Percentiles rank a stretch among this genome's conserved stretches.
Conservation (phyloP, 2,113 vertebrate genomes). For the Nanorana parkeri region DNA sequence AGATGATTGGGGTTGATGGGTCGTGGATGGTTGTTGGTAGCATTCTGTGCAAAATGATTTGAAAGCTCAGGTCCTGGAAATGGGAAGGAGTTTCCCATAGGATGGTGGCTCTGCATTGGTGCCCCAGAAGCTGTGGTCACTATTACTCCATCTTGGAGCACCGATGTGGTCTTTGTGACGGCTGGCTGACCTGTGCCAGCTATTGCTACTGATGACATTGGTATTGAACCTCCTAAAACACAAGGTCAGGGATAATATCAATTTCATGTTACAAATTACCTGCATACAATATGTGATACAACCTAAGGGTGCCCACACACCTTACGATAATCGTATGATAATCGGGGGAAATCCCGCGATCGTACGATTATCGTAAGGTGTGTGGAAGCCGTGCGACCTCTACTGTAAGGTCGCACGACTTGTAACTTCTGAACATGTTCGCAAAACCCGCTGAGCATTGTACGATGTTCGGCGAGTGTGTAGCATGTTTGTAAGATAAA, state of each 20-base stretch:
- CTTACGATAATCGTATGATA: too few relatives aligned
- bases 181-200: constrained; percentile 80
- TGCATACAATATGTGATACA: too few relatives aligned
- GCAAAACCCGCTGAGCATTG: too few relatives aligned
- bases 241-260: background rate
- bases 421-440: too few relatives aligned
- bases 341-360: too few relatives aligned
- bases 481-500: too few relatives aligned
- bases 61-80: constrained; percentile 77
- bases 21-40: constrained; percentile 77
- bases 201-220: constrained; percentile 76
- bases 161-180: constrained; percentile 82
- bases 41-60: constrained; percentile 78
- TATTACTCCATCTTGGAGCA: constrained; percentile 81
- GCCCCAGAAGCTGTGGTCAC: constrained; percentile 80
- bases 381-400: too few relatives aligned
- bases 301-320: too few relatives aligned
- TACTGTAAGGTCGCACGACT: too few relatives aligned
- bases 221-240: constrained; percentile 70
- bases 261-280: background rate
- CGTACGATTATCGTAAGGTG: too few relatives aligned
- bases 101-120: constrained; percentile 77
- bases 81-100: constrained; percentile 75
- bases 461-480: too few relatives aligned
- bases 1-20: constrained; percentile 80